Conservation (phyloP, 2,888 invertebrate genomes). For the Nemapogon koenigi region DNA sequence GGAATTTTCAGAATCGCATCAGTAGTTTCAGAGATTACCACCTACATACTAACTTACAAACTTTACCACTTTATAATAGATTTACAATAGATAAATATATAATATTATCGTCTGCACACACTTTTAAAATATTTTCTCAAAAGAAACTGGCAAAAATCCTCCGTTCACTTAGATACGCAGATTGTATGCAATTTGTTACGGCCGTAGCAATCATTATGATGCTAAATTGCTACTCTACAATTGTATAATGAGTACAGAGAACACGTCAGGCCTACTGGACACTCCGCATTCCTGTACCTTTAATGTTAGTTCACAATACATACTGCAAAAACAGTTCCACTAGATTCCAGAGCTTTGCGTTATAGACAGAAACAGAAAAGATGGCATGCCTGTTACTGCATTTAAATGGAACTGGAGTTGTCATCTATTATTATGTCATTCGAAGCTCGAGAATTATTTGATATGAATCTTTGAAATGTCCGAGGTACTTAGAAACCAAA, state of each 20-base stretch:
- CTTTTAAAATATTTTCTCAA: background rate
- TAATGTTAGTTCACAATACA: no score
- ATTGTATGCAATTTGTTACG: constrained; percentile 12
- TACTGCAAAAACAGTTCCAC: no score
- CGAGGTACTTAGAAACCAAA: no score
- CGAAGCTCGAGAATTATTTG: no score
- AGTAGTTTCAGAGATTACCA: background rate
- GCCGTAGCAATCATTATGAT: constrained; percentile 10
- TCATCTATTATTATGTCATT: no score
- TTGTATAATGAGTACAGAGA: constrained; percentile 10
- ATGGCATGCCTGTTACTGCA: no score
- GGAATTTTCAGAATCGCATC: no score
- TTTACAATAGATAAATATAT: background rate
- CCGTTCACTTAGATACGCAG: constrained; percentile 9
- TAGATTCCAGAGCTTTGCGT: no score
- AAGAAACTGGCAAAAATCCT: background rate
- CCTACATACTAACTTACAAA: background rate
- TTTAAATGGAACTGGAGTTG: no score
- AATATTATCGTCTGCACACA: no score
- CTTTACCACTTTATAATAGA: background rate
- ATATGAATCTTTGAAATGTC: no score
- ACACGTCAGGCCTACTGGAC: constrained; percentile 8
- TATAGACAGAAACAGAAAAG: no score
- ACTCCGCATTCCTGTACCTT: constrained; percentile 4
- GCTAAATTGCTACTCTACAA: constrained; percentile 13